Evolutionary conservation across 2,888 invertebrate species (phyloP).

Genomic region (Parnassius apollo): DNA sequence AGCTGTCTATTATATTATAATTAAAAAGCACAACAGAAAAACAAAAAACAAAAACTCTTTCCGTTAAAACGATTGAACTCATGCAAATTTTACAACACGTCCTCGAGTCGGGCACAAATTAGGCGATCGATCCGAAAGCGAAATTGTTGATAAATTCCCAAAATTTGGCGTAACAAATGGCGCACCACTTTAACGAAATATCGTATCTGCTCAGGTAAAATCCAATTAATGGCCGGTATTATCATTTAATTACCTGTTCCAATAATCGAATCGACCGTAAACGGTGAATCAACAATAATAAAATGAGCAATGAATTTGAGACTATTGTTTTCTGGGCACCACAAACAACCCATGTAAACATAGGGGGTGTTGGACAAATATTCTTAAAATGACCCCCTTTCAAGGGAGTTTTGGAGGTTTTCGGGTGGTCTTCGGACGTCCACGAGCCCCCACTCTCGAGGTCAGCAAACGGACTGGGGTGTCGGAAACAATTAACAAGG

Average conservation of each 20-base stretch:
- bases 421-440: conserved; percentile 58
- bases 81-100: neutral
- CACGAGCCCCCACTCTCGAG: conserved; percentile 60
- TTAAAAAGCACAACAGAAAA: too few relatives aligned
- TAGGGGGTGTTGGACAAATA: conserved; percentile 73
- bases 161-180: conserved; percentile 42
- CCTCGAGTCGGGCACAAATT: conserved; percentile 8
- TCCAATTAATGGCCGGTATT: conserved; percentile 78
- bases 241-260: conserved; percentile 80
- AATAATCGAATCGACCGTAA: conserved; percentile 80
- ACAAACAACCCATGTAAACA: conserved; percentile 79
- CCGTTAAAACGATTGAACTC: too few relatives aligned
- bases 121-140: conserved; percentile 11
- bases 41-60: too few relatives aligned
- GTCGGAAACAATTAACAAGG: conserved; percentile 81
- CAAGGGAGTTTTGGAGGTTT: conserved; percentile 51
- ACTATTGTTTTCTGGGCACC: conserved; percentile 80
- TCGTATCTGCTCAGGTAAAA: conserved; percentile 65
- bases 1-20: too few relatives aligned
- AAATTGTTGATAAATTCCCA: conserved; percentile 20
- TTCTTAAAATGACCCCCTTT: conserved; percentile 77
- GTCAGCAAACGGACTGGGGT: conserved; percentile 77
- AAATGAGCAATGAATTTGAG: conserved; percentile 81
- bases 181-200: conserved; percentile 52
- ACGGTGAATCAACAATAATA: conserved; percentile 80